phyloP scores from a whole-genome alignment of 2,888 invertebrate genomes.

The Listrodromus nycthemerus region DNA sequence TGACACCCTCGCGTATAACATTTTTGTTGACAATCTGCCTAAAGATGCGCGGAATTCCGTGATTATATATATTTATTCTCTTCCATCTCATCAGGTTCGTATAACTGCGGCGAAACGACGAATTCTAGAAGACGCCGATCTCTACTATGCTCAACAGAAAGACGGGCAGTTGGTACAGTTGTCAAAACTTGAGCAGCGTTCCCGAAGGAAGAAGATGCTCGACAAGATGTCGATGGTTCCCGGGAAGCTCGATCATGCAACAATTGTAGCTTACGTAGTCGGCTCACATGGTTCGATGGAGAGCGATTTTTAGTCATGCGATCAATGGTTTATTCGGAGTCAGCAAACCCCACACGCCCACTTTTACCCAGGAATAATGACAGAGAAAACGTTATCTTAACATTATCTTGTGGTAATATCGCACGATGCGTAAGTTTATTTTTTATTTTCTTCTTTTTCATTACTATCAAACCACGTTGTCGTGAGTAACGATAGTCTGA shows the following conservation, averaged over 20 bases:
- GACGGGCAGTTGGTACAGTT: slow-evolving; percentile 87
- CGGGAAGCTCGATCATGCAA: slow-evolving; percentile 95
- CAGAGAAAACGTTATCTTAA: slow-evolving; percentile 44
- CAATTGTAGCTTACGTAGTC: slow-evolving; percentile 92
- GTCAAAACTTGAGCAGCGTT: slow-evolving; percentile 88
- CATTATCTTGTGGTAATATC: slow-evolving; percentile 48
- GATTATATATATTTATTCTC: neutral
- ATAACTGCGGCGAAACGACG: slow-evolving; percentile 93
- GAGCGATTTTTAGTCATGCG: slow-evolving; percentile 63
- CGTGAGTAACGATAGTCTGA: slow-evolving; percentile 48
- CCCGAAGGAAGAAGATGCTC: slow-evolving; percentile 89
- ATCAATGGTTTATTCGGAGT: slow-evolving; percentile 18
- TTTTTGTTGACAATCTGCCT: slow-evolving; percentile 74
- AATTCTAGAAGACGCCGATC: slow-evolving; percentile 92
- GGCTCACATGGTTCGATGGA: slow-evolving; percentile 82
- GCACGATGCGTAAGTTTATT: slow-evolving; percentile 44
- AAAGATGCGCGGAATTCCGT: neutral
- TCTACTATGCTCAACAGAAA: slow-evolving; percentile 88
- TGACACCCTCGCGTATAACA: neutral
- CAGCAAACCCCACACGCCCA: slow-evolving; percentile 27
- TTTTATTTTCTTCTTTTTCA: slow-evolving; percentile 17
- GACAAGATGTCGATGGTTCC: slow-evolving; percentile 92
- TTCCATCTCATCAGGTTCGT: slow-evolving; percentile 74
- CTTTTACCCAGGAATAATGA: slow-evolving; percentile 30
- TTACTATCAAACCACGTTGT: slow-evolving; percentile 29